Evolutionary conservation across 2,113 vertebrate genomes (phyloP).

Genomic region (Mastomys natalensis): DNA sequence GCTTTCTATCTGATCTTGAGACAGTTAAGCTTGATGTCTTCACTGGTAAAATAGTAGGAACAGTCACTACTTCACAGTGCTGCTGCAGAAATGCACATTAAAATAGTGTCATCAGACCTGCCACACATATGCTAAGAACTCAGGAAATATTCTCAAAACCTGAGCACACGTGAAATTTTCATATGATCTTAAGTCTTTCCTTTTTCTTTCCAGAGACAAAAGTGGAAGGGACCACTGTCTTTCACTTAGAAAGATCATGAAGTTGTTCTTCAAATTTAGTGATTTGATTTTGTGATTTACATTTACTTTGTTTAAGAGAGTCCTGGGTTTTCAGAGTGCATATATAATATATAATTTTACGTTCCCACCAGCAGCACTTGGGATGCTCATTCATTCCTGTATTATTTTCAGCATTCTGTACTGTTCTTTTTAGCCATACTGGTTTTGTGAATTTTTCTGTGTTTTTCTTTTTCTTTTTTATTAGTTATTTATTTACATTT

Average conservation of each 20-base stretch:
- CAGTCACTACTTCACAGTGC: background rate
- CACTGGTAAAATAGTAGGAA: background rate
- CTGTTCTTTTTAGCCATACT: no score
- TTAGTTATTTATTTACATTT: no score
- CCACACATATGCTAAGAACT: background rate
- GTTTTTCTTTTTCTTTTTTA: no score
- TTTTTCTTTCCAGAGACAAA: background rate
- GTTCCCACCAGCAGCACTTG: no score
- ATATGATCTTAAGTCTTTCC: background rate
- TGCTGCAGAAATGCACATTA: background rate
- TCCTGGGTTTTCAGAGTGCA: no score
- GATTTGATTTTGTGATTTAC: background rate
- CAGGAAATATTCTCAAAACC: background rate
- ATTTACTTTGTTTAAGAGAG: no score
- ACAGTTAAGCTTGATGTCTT: background rate
- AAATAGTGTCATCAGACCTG: background rate
- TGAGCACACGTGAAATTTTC: background rate
- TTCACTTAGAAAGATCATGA: background rate
- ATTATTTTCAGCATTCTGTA: no score
- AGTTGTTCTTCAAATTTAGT: background rate
- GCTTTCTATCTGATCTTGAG: background rate
- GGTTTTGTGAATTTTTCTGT: no score
- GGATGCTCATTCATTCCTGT: no score
- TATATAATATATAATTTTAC: no score
- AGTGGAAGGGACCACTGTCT: background rate